Percentiles rank a stretch among this genome's conserved stretches.
These are phyloP conservation scores for Agrilus cyanescens DNA, from an alignment of 2,888 invertebrate genomes.

Conservation along the genomic window DNA sequence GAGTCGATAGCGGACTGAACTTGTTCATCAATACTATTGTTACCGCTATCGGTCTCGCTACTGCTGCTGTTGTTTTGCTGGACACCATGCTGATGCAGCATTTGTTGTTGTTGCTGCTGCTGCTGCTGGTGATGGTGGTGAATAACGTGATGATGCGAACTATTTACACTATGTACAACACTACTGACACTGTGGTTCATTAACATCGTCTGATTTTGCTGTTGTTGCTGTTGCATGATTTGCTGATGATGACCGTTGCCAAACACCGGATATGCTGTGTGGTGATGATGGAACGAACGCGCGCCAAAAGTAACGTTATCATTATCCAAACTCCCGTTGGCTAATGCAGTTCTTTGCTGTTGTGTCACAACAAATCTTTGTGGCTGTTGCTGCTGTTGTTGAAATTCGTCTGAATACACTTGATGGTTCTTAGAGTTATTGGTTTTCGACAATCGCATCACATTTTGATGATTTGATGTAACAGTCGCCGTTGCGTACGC, in stretches of 20 bases:
- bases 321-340: too few relatives aligned
- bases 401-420: too few relatives aligned
- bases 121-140: slow-evolving; percentile 15
- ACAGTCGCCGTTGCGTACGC: too few relatives aligned
- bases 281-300: too few relatives aligned
- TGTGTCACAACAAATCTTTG: too few relatives aligned
- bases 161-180: slow-evolving; percentile 15
- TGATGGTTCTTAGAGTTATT: too few relatives aligned
- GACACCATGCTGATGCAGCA: slow-evolving; percentile 7
- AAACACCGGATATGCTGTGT: too few relatives aligned
- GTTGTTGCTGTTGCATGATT: slow-evolving; percentile 4
- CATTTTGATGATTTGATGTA: too few relatives aligned
- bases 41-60: slow-evolving; percentile 24
- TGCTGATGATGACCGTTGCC: neutral
- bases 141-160: slow-evolving; percentile 13
- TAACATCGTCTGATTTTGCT: slow-evolving; percentile 3
- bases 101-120: slow-evolving; percentile 3
- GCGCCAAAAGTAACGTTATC: too few relatives aligned
- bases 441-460: too few relatives aligned
- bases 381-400: too few relatives aligned
- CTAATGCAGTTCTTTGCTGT: too few relatives aligned
- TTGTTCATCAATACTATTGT: slow-evolving; percentile 60
- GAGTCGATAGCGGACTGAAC: slow-evolving; percentile 72
- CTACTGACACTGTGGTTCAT: slow-evolving; percentile 1
- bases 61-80: slow-evolving; percentile 11